Percentiles rank a stretch among this genome's conserved stretches.
Evolutionary conservation across 2,888 invertebrate genomes (phyloP).

Genomic region (Euproctis similis): DNA sequence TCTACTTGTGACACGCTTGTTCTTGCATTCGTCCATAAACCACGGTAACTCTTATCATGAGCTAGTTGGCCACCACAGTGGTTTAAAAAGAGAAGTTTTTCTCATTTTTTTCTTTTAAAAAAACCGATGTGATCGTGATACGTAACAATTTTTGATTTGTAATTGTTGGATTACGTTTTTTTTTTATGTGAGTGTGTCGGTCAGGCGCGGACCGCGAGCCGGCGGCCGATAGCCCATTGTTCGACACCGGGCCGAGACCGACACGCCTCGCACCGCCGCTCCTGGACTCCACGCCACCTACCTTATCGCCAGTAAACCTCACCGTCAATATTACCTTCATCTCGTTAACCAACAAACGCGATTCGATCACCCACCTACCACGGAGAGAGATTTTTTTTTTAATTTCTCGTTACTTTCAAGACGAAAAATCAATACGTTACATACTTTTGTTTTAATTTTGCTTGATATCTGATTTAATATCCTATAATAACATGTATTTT

Average conservation of each 20-base stretch:
- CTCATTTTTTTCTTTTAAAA: conserved; percentile 8
- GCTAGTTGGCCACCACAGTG: too few relatives aligned
- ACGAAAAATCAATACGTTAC: conserved; percentile 7
- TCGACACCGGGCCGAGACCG: conserved; percentile 58
- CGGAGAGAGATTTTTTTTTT: conserved; percentile 45
- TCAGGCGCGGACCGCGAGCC: conserved; percentile 27
- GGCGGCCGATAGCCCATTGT: conserved; percentile 68
- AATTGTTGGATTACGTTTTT: conserved; percentile 20
- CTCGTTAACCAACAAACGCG: conserved; percentile 59
- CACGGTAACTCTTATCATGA: too few relatives aligned
- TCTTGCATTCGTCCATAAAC: too few relatives aligned
- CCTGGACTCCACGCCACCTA: conserved; percentile 50
- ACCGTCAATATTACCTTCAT: conserved; percentile 56
- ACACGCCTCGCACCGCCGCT: conserved; percentile 64
- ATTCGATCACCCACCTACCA: conserved; percentile 57
- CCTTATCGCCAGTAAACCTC: conserved; percentile 51
- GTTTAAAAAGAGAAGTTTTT: too few relatives aligned
- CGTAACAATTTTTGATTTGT: conserved; percentile 18
- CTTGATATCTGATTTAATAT: too few relatives aligned
- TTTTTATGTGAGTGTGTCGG: conserved; percentile 23
- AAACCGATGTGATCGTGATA: conserved; percentile 12
- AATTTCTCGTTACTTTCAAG: conserved; percentile 36
- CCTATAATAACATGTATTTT: too few relatives aligned
- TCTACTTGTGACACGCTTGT: too few relatives aligned
- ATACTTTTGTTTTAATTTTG: too few relatives aligned